Evolutionary conservation across 2,888 invertebrate genomes (phyloP).

Genomic region (Polydrusus pterygomalis): DNA sequence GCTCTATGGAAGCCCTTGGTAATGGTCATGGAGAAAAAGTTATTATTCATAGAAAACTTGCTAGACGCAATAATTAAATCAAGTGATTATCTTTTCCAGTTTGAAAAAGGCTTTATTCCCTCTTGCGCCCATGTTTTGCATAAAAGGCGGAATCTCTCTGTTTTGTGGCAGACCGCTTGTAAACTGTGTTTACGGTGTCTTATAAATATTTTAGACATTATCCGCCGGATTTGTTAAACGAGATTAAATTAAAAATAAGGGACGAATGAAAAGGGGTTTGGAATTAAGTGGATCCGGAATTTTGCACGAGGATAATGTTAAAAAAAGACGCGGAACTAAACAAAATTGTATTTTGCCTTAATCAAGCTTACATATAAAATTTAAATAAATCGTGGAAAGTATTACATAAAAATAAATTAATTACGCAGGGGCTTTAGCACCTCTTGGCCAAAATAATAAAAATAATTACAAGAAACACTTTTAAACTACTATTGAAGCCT

Average conservation of each 20-base stretch:
- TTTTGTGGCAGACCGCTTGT: constrained; percentile 51
- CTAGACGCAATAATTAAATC: constrained; percentile 41
- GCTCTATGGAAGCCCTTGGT: too few species aligned
- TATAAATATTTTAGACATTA: constrained; percentile 53
- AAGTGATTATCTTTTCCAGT: constrained; percentile 43
- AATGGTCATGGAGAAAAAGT: too few species aligned
- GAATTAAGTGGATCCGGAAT: constrained; percentile 34
- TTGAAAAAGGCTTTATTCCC: constrained; percentile 37
- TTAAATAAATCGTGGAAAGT: too few species aligned
- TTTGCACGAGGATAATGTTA: constrained; percentile 36
- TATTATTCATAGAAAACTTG: constrained; percentile 21
- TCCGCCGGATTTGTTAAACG: constrained; percentile 49
- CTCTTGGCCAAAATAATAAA: too few species aligned
- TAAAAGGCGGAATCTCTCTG: constrained; percentile 50
- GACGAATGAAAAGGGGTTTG: constrained; percentile 41
- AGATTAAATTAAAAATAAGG: constrained; percentile 54
- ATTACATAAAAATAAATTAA: too few species aligned
- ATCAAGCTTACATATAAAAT: not conserved
- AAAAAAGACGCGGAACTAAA: not conserved
- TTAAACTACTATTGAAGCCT: too few species aligned
- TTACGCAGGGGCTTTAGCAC: too few species aligned
- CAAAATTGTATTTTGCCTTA: constrained; percentile 18
- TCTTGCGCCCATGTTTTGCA: constrained; percentile 43
- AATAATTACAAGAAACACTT: too few species aligned
- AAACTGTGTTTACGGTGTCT: constrained; percentile 47